A percentile compares a stretch with the other conserved stretches of the same genome.
Conservation (phyloP, 2,888 invertebrate genomes). For the Cybosia mesomella region DNA sequence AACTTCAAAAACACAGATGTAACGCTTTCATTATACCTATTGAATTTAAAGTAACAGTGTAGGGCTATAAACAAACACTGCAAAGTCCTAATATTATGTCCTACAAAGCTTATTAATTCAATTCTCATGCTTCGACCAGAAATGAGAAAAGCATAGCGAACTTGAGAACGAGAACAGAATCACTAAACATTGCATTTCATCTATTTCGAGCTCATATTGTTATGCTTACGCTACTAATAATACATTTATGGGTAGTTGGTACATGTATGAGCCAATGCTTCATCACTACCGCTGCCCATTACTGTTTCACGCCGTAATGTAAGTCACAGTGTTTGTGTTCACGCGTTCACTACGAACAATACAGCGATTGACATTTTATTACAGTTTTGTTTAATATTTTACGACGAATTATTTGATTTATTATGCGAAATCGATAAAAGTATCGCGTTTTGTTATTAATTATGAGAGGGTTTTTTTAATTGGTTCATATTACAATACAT, state of each 20-base stretch:
- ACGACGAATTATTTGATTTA: conserved; percentile 40
- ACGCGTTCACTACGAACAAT: conserved; percentile 66
- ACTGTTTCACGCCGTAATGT: conserved; percentile 38
- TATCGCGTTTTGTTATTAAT: background rate
- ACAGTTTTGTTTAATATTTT: conserved; percentile 49
- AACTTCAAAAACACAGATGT: conserved; percentile 68
- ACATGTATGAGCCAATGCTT: conserved; percentile 45
- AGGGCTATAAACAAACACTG: conserved; percentile 42
- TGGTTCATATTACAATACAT: background rate
- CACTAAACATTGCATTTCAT: conserved; percentile 67
- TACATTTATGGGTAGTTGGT: conserved; percentile 59
- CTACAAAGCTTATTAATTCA: conserved; percentile 65
- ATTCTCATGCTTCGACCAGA: conserved; percentile 51
- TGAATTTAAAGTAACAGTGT: conserved; percentile 43
- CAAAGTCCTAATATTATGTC: conserved; percentile 47
- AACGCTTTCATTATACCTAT: conserved; percentile 64
- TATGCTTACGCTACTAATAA: conserved; percentile 77
- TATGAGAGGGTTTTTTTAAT: background rate
- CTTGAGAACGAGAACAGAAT: conserved; percentile 45
- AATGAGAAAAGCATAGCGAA: conserved; percentile 39
- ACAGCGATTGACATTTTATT: conserved; percentile 70
- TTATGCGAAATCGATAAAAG: conserved; percentile 25
- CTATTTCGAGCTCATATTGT: conserved; percentile 66
- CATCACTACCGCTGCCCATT: conserved; percentile 34
- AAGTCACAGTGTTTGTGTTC: conserved; percentile 46